phyloP scores from a whole-genome alignment of 2,797 vertebrate species.

The Buceros bicornis region DNA sequence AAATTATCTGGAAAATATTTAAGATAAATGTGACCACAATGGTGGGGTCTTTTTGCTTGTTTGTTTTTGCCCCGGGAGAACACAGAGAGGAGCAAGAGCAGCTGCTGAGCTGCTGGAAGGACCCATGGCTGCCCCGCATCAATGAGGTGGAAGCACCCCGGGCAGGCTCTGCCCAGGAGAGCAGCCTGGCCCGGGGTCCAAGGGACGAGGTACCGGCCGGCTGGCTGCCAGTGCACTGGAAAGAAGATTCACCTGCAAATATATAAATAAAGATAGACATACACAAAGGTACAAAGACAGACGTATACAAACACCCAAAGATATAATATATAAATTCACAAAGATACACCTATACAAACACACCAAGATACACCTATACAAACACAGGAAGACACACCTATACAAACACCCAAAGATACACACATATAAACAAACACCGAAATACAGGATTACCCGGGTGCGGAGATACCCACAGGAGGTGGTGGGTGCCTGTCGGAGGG shows the following conservation, averaged over 20 bases:
- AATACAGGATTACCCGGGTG: too few relatives aligned
- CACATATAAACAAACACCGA: too few relatives aligned
- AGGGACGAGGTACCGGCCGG: background rate
- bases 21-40: conserved; percentile 75
- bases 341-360: too few relatives aligned
- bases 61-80: background rate
- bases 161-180: accelerated
- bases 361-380: too few relatives aligned
- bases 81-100: background rate
- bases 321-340: too few relatives aligned
- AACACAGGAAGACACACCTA: too few relatives aligned
- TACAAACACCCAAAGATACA: too few relatives aligned
- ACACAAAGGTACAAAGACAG: too few relatives aligned
- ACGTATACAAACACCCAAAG: too few relatives aligned
- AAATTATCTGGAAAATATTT: conserved; percentile 90
- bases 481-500: too few relatives aligned
- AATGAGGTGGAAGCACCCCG: accelerated
- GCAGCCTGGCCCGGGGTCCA: accelerated
- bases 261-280: too few relatives aligned
- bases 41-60: background rate
- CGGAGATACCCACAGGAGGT: too few relatives aligned
- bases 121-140: background rate
- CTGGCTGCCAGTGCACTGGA: background rate
- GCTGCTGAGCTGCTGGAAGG: background rate
- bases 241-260: background rate